Evolutionary conservation across 2,888 invertebrate genomes (phyloP), one percentile per base, ranked within the genome.

Genomic region (Dryobota labecula): DNA sequence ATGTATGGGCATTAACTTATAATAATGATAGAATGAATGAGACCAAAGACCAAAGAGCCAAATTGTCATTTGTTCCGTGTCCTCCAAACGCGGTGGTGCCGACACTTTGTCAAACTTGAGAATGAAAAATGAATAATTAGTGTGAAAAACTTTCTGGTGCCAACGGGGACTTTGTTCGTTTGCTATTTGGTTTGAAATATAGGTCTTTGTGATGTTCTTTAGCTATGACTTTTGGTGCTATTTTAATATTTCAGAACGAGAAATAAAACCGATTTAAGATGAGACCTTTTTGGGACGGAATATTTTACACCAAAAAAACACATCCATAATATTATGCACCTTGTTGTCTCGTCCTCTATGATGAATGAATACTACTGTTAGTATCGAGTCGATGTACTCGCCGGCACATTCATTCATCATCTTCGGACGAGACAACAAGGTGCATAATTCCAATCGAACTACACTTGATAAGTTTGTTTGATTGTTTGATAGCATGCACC

Each of bases 21-120:
- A 5, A 11, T n/a, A 64, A 36, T 70, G 13, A 33, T 20, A 49
- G n/a, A 41, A 58, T 54, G 36, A 66, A 36, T 43, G 33, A 8
- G 2, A 51, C 8, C 4, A 6, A 45, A 8, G 2, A 51, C 8
- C 4, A 6, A 45, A 49, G 18, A 6, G 41, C 11, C n/a, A 43
- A 63, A 49, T 54, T 33, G n/a, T 63, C 54, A 70, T 70, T 70
- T n/a, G 11, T 56, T 45, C n/a, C 11, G 11, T 24, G 54, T 76
- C 70, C 5, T 15, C 18, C n/a, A 62, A 65, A 65, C 41, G 30
- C 24, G 43, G 53, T n/a, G 24, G 38, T 30, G 18, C 9, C 49
- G 11, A 70, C 45, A 13, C 60, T 70, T 51, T 60, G 27, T 63
- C 45, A 41, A 54, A 43, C 33, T 76, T 36, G 30, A 54, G n/a